Base-by-base conservation (phyloP, 2,888 invertebrate species). In the Agonopterix alstromeriana region DNA sequence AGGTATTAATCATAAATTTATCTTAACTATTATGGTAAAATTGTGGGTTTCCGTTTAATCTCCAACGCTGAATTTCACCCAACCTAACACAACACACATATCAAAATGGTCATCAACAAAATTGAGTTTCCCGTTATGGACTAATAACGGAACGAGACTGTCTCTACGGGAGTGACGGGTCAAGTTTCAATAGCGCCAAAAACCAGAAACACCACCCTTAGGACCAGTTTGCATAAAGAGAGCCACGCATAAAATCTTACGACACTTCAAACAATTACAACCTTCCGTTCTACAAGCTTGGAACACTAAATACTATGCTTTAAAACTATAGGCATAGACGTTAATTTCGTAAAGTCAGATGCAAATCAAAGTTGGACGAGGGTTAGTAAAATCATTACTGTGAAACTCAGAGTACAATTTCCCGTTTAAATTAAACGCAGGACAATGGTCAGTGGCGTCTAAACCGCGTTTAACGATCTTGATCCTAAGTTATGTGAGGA, bases 401-500 rank as follows among this genome's bases (percentile, higher is more conserved):
- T 54, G 53, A 57, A 60, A 67, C 70, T 66, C 58, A 54, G 61
- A 61, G 63, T 60, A 55, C 51, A 52, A 60, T 67, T 66, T 66
- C 70, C 78, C 73, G 82, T 83, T 84, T 86, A 86, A 88, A 80
- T 88, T 86, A 86, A 86, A 83, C 77, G 72, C 73, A 78, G 86
- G 85, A 87, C 86, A 86, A 85, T 85, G 87, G 87, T 86, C 86
- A 86, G 79, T 62, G 72, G 72, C 60, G 68, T 63, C 73, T 71
- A 68, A 73, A 79, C 72, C 67, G 64, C 71, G 67, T 71, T 77
- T 77, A 80, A 79, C 79, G 73, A 73, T 72, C 73, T 68, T 78
- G 73, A 86, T 82, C 84, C 86, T 87, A 84, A 88, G 86, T 88
- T 88, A 87, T 85, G 87, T 73, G 74, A 60, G 83, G 87, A 87